Conservation (phyloP, 1,140 invertebrate species). For the Paracyclopina nana region DNA sequence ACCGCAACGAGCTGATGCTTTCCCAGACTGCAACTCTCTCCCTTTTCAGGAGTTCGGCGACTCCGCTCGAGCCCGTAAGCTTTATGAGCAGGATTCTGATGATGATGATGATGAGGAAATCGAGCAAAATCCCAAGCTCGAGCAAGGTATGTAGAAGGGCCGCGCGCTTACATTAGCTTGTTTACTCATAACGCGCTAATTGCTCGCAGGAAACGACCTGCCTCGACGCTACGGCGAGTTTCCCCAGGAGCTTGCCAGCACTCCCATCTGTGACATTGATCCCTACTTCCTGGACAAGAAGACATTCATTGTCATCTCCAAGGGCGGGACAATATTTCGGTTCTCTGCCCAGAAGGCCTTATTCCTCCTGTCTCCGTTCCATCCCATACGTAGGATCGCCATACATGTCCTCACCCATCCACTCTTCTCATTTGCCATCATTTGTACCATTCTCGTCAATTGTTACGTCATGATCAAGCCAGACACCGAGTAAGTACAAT, state of each 20-base stretch:
- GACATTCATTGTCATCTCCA: constrained; percentile 34
- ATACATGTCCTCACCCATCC: constrained; percentile 34
- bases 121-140: constrained; percentile 13
- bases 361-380: constrained; percentile 31
- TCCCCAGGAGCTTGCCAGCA: constrained; percentile 15
- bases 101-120: constrained; percentile 15
- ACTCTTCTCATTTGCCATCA: constrained; percentile 32
- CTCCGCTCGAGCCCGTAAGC: constrained; percentile 13
- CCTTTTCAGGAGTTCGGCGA: constrained; percentile 11
- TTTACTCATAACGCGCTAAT: no score
- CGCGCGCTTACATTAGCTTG: no score
- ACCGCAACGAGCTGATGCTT: no score
- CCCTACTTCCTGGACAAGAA: constrained; percentile 20
- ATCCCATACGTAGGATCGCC: constrained; percentile 29
- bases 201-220: constrained; percentile 14
- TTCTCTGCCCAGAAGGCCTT: constrained; percentile 32
- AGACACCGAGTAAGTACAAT: constrained; percentile 51
- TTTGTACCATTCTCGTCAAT: constrained; percentile 32
- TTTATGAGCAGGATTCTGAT: constrained; percentile 14
- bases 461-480: constrained; percentile 35
- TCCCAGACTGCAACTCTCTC: no score
- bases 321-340: constrained; percentile 31
- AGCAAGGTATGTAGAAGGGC: constrained; percentile 6
- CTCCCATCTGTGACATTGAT: constrained; percentile 17
- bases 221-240: constrained; percentile 16